Percentiles rank a stretch among this genome's conserved stretches.
phyloP scores from a whole-genome alignment of 2,113 vertebrate species.

The Tupaia chinensis region DNA sequence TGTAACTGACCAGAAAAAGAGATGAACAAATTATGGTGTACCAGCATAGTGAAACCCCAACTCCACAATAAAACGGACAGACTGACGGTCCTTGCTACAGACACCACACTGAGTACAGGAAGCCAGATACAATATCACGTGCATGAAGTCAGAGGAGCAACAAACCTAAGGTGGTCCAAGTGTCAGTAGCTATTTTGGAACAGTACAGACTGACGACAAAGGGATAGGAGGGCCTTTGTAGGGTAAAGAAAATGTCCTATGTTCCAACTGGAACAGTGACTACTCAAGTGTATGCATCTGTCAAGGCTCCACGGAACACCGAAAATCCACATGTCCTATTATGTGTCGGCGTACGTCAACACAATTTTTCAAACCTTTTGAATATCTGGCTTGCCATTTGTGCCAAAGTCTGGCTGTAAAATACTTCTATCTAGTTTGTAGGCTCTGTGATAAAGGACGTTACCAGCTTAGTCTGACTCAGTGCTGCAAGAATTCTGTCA shows the following conservation, averaged over 20 bases:
- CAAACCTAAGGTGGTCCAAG: not conserved
- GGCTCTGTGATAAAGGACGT: not conserved
- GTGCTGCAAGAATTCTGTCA: not conserved
- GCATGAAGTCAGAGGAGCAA: rapidly evolving
- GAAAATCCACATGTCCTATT: not conserved
- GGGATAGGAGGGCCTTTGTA: not conserved
- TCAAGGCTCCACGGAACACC: not conserved
- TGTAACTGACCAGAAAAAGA: not conserved
- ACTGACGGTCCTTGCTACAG: not conserved
- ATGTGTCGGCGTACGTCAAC: not conserved
- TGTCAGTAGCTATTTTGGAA: not conserved
- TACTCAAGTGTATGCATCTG: not conserved
- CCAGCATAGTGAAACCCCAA: not conserved
- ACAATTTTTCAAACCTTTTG: not conserved
- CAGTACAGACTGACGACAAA: not conserved
- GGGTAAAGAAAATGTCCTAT: not conserved
- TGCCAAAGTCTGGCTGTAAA: not conserved
- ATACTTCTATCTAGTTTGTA: slow-evolving; percentile 19
- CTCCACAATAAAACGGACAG: not conserved
- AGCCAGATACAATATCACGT: not conserved
- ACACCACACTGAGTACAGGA: not conserved
- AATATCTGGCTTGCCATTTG: not conserved
- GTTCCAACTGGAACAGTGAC: not conserved
- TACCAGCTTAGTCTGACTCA: not conserved
- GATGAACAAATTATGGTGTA: not conserved